Percentiles rank a stretch among this genome's conserved stretches.
Evolutionary conservation across 2,888 invertebrate genomes (phyloP).

Genomic region (Cataglyphis cursor): DNA sequence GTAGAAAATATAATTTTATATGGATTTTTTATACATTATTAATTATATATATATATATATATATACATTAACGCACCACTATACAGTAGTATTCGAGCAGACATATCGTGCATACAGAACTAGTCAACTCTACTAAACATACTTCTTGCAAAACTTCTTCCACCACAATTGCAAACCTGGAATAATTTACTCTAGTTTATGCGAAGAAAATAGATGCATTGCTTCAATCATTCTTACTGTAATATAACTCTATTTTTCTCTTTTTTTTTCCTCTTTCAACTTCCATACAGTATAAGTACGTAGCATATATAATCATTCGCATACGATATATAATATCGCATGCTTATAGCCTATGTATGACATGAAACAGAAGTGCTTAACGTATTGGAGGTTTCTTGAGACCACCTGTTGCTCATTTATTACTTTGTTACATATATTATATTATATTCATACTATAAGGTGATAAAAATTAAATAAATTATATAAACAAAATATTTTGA

Average conservation of each 20-base stretch:
- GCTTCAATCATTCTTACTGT: neutral
- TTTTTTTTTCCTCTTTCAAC: neutral
- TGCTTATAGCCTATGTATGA: slow-evolving; percentile 2
- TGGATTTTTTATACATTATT: neutral
- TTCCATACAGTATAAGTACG: neutral
- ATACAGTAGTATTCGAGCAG: slow-evolving; percentile 81
- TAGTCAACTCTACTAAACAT: slow-evolving; percentile 79
- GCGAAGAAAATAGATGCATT: neutral
- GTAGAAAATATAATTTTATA: slow-evolving; percentile 19
- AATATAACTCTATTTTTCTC: neutral
- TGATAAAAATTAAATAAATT: neutral
- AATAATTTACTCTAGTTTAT: slow-evolving; percentile 15
- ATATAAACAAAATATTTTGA: neutral
- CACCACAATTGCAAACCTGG: slow-evolving; percentile 73
- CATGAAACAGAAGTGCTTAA: neutral
- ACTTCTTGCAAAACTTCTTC: slow-evolving; percentile 76
- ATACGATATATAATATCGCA: neutral
- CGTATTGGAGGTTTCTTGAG: neutral
- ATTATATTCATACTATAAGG: neutral
- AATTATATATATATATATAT: neutral
- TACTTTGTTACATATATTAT: neutral
- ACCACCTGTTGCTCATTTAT: slow-evolving; percentile 25
- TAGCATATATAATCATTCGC: neutral
- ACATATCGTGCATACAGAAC: slow-evolving; percentile 80
- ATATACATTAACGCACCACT: slow-evolving; percentile 68